Evolutionary conservation across 2,888 invertebrate genomes (phyloP).

Genomic region (Acrobasis repandana): DNA sequence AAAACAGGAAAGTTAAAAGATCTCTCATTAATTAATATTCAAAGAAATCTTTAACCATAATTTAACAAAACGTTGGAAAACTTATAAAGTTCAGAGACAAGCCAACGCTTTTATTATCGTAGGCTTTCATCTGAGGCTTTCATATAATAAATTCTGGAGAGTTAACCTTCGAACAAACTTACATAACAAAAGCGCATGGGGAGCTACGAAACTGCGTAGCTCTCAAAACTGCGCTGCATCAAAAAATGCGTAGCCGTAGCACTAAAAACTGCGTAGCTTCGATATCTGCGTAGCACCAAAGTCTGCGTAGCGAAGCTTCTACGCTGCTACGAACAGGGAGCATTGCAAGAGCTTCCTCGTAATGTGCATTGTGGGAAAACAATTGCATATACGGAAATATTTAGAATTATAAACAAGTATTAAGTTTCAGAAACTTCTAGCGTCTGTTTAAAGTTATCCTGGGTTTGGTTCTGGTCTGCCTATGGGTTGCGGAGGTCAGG

Average conservation of each 20-base stretch:
- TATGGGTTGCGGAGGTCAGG: too few species aligned
- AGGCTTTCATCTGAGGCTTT: too few species aligned
- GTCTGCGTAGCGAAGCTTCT: conserved; percentile 25
- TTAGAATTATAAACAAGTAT: too few species aligned
- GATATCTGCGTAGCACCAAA: background rate
- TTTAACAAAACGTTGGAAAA: background rate
- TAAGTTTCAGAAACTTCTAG: too few species aligned
- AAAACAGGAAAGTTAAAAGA: background rate
- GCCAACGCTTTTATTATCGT: conserved; percentile 8
- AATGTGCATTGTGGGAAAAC: background rate
- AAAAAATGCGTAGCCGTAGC: conserved; percentile 28
- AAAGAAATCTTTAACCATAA: background rate
- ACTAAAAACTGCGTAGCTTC: conserved; percentile 28
- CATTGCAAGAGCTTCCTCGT: background rate
- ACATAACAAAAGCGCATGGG: conserved; percentile 20
- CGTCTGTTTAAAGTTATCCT: too few species aligned
- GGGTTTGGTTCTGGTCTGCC: too few species aligned
- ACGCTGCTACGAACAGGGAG: background rate
- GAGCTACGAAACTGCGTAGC: conserved; percentile 26
- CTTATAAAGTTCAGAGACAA: background rate
- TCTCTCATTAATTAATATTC: background rate
- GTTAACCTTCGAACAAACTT: conserved; percentile 10
- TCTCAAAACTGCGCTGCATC: background rate
- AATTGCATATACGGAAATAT: background rate
- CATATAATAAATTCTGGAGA: conserved; percentile 3